Conservation (phyloP, 2,113 vertebrate genomes). For the Daphoenositta chrysoptera region DNA sequence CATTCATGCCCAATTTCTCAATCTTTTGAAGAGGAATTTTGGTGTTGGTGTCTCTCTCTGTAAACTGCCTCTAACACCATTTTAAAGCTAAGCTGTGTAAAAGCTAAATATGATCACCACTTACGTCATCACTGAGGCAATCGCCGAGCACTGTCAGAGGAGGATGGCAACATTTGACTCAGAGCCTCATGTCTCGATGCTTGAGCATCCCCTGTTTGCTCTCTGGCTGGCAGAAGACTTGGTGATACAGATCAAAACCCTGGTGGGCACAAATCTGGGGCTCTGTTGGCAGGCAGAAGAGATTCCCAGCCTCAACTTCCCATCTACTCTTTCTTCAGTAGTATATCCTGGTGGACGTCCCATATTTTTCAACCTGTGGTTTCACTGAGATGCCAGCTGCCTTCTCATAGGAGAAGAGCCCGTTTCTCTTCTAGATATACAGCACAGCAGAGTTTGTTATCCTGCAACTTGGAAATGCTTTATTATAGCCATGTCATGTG, state of each 20-base stretch:
- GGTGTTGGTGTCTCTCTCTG: neutral
- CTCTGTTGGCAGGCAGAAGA: neutral
- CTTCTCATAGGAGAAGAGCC: neutral
- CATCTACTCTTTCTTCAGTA: neutral
- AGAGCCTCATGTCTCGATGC: accelerated
- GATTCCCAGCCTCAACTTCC: neutral
- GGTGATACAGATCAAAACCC: accelerated
- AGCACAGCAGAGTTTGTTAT: neutral
- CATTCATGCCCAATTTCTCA: neutral
- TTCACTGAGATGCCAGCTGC: neutral
- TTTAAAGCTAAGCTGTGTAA: neutral
- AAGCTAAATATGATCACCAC: neutral
- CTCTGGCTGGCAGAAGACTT: neutral
- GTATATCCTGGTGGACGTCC: neutral
- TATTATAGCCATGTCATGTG: accelerated
- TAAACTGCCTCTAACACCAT: neutral
- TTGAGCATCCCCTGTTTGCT: neutral
- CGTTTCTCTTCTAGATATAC: neutral
- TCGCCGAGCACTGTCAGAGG: neutral
- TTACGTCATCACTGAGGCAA: neutral
- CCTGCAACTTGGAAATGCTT: neutral
- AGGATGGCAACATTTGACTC: neutral
- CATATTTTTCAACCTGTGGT: neutral
- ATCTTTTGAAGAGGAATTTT: neutral
- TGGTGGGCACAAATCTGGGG: neutral